Conservation (phyloP, 2,888 invertebrate species). For the Parasteatoda lunata region DNA sequence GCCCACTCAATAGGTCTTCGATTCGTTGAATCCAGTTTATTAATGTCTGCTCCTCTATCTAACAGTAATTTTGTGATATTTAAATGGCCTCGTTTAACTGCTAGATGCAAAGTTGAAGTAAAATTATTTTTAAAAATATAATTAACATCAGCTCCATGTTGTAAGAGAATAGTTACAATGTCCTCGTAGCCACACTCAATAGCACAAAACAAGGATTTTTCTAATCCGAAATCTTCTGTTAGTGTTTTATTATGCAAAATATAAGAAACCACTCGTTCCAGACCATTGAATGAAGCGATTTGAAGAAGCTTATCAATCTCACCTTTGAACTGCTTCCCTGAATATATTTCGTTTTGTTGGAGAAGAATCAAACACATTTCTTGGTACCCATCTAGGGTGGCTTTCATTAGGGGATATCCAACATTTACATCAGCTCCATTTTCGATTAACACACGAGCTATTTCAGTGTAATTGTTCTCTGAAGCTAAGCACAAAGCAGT, state of each 20-base stretch:
- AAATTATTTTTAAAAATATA: too few species aligned
- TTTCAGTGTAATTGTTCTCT: background rate
- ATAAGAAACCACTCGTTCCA: too few species aligned
- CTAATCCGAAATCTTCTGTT: too few species aligned
- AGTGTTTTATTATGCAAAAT: too few species aligned
- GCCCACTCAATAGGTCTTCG: background rate
- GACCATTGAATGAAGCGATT: too few species aligned
- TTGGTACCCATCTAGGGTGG: background rate
- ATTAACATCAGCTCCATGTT: background rate
- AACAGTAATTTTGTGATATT: background rate
- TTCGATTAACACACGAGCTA: background rate
- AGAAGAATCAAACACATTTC: background rate
- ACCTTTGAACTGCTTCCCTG: background rate
- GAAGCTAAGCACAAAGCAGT: constrained; percentile 14
- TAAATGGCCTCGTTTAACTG: background rate
- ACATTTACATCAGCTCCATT: background rate
- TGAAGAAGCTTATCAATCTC: too few species aligned
- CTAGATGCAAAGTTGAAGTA: background rate
- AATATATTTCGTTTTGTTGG: background rate
- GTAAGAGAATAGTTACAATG: background rate
- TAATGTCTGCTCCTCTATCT: background rate
- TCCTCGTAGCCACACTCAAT: background rate
- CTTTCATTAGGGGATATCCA: background rate
- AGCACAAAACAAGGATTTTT: too few species aligned
- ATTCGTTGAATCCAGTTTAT: background rate